Evolutionary conservation across 2,888 invertebrate genomes (phyloP).

Genomic region (Drosophila recens): DNA sequence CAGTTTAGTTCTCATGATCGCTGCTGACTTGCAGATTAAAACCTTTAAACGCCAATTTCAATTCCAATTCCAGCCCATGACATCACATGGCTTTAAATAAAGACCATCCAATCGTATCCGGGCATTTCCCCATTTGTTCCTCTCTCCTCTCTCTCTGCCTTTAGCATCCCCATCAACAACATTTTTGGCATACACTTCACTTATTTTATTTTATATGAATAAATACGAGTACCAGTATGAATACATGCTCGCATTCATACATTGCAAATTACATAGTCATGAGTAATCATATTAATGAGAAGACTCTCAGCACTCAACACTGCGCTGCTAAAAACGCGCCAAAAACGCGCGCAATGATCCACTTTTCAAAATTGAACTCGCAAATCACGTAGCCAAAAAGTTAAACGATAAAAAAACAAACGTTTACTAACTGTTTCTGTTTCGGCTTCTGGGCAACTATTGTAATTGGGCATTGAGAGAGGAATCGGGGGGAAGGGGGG

Average conservation of each 20-base stretch:
- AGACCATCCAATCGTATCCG: conserved; percentile 50
- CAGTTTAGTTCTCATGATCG: conserved; percentile 54
- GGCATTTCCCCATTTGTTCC: conserved; percentile 62
- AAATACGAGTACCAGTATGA: conserved; percentile 5
- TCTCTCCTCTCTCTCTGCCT: background rate
- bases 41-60: conserved; percentile 38
- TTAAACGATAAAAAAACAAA: background rate
- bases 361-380: conserved; percentile 66
- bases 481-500: background rate
- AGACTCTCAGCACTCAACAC: conserved; percentile 27
- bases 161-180: conserved; percentile 48
- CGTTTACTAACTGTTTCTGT: conserved; percentile 71
- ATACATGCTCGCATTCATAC: background rate
- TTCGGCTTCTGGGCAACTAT: conserved; percentile 43
- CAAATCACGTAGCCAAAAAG: conserved; percentile 70
- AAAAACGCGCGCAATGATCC: conserved; percentile 69
- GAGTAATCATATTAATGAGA: conserved; percentile 81
- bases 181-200: conserved; percentile 66
- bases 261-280: conserved; percentile 78
- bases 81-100: conserved; percentile 67
- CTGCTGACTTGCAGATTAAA: conserved; percentile 69
- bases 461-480: conserved; percentile 44
- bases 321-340: conserved; percentile 45
- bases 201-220: conserved; percentile 2
- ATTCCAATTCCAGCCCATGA: conserved; percentile 48